Evolutionary conservation across 2,113 vertebrate species (phyloP).

Genomic region (Cygnus atratus): DNA sequence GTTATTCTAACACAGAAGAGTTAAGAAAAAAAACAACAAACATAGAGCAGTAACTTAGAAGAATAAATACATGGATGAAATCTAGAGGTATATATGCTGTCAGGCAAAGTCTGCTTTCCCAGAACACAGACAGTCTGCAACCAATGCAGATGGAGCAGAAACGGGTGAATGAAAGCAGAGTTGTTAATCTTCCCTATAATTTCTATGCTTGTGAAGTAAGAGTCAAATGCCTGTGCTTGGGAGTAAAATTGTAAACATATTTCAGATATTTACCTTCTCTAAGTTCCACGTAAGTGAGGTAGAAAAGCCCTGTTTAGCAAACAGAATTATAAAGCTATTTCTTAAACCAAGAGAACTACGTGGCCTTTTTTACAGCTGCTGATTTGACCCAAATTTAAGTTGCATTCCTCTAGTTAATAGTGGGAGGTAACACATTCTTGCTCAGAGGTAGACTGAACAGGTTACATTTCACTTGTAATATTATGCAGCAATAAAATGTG

Average conservation of each 20-base stretch:
- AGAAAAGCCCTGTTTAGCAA: slow-evolving; percentile 66
- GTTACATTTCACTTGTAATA: not conserved
- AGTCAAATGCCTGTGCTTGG: not conserved
- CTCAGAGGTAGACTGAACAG: not conserved
- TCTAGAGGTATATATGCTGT: not conserved
- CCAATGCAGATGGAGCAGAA: not conserved
- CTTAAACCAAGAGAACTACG: not conserved
- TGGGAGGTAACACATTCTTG: not conserved
- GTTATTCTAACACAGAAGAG: not conserved
- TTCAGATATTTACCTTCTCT: slow-evolving; percentile 64
- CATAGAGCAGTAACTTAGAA: not conserved
- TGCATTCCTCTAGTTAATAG: not conserved
- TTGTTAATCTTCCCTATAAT: not conserved
- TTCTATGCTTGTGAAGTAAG: not conserved
- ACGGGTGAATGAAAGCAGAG: not conserved
- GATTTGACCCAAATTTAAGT: not conserved
- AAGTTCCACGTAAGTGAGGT: slow-evolving; percentile 65
- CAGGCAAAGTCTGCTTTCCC: not conserved
- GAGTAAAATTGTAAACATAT: not conserved
- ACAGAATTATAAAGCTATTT: slow-evolving; percentile 52
- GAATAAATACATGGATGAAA: not conserved
- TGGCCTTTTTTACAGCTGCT: not conserved
- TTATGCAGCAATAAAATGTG: not conserved
- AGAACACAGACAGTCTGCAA: not conserved
- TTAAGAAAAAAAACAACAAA: not conserved